Conservation (phyloP, 2,888 invertebrate genomes). For the Harmothoe impar region DNA sequence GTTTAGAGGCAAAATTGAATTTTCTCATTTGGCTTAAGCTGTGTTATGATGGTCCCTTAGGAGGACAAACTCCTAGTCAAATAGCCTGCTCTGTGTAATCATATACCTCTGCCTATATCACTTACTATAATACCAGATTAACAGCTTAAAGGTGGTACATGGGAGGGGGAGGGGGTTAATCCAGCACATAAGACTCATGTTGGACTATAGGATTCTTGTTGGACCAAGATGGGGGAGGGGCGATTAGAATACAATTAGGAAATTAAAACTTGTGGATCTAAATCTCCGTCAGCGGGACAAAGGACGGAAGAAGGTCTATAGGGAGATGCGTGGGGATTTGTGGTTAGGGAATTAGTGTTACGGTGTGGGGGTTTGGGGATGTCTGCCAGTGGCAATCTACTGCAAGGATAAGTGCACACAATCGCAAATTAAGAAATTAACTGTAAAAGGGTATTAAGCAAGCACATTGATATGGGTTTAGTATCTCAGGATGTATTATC, state of each 20-base stretch:
- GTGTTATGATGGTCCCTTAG: background rate
- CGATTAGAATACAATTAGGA: constrained; percentile 41
- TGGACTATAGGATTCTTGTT: background rate
- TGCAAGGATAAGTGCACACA: too few species aligned
- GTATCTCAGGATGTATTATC: too few species aligned
- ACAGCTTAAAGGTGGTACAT: background rate
- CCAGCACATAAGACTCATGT: background rate
- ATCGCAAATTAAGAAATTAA: too few species aligned
- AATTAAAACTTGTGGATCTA: constrained; percentile 51
- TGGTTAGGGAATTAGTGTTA: background rate
- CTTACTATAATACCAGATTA: constrained; percentile 24
- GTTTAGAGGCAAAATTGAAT: constrained; percentile 4
- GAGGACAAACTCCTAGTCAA: background rate
- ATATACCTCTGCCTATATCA: constrained; percentile 50
- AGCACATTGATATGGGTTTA: too few species aligned
- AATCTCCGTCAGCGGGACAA: constrained; percentile 18
- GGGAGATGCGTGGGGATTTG: background rate
- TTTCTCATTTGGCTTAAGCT: constrained; percentile 39
- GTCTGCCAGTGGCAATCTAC: background rate
- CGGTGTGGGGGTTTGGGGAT: background rate
- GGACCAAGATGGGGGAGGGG: background rate
- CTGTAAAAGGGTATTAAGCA: too few species aligned
- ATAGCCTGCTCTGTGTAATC: constrained; percentile 27
- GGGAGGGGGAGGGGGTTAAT: background rate
- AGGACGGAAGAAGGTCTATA: background rate